phyloP scores from a whole-genome alignment of 2,797 vertebrate species.

The Pachyuromys duprasi region DNA sequence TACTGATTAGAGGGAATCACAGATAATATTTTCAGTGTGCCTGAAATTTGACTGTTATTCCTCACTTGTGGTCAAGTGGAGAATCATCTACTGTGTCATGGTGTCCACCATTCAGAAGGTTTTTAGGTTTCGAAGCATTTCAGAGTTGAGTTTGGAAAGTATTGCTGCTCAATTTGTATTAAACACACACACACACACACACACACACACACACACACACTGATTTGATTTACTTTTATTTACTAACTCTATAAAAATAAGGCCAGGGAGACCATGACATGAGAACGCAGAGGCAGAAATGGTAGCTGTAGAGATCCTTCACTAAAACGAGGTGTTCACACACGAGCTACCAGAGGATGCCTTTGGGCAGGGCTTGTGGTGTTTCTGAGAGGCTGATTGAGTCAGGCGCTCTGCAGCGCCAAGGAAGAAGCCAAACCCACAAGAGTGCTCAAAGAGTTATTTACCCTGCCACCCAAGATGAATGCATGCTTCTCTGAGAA shows the following conservation, averaged over 20 bases:
- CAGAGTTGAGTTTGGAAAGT: neutral
- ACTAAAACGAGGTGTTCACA: neutral
- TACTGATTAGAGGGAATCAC: neutral
- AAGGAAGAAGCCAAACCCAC: conserved; percentile 47
- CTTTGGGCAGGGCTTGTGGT: neutral
- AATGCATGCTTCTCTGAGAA: conserved; percentile 62
- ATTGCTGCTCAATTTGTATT: neutral
- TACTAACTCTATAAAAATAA: neutral
- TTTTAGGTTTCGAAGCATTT: neutral
- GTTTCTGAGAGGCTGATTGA: conserved; percentile 26
- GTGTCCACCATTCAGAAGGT: neutral
- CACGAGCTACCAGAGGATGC: neutral
- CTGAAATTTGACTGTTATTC: neutral
- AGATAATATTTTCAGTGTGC: neutral
- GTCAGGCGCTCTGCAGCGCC: neutral
- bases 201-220: no score
- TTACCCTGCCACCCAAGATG: conserved; percentile 68
- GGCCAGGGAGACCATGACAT: neutral
- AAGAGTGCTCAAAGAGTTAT: conserved; percentile 52
- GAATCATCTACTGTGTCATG: neutral
- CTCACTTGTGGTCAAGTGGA: no score
- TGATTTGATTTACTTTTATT: neutral
- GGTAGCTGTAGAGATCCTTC: neutral
- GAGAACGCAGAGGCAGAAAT: neutral
- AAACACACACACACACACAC: no score